phyloP scores from a whole-genome alignment of 1,140 invertebrate genomes.

The Galleria mellonella region DNA sequence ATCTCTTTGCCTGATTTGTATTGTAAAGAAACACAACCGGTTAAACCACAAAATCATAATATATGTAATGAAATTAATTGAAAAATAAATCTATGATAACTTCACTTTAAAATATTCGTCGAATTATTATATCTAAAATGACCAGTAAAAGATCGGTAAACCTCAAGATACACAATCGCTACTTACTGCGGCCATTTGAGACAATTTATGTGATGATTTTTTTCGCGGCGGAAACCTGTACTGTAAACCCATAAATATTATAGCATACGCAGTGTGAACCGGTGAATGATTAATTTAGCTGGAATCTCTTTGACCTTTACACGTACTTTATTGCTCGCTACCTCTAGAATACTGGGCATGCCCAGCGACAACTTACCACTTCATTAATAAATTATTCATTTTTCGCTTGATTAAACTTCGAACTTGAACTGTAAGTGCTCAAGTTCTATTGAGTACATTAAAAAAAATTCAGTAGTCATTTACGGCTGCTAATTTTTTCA shows the following conservation, averaged over 20 bases:
- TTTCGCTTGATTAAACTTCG: neutral
- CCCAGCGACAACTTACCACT: neutral
- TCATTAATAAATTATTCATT: conserved; percentile 3
- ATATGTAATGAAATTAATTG: no score
- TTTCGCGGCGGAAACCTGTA: neutral
- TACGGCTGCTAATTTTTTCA: no score
- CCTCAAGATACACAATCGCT: no score
- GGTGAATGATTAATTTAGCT: conserved; percentile 6
- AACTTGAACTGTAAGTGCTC: no score
- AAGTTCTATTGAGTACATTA: no score
- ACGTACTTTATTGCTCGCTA: neutral
- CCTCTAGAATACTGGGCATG: neutral
- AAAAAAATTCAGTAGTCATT: no score
- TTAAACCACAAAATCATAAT: neutral
- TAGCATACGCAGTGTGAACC: conserved; percentile 3
- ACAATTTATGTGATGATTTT: neutral
- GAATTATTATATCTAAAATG: neutral
- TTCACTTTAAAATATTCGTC: neutral
- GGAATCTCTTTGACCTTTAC: conserved; percentile 4
- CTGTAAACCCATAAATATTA: neutral
- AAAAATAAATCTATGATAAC: no score
- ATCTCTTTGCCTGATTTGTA: conserved; percentile 38
- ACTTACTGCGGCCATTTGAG: neutral
- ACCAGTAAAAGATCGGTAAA: neutral
- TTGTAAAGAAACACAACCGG: no score